Evolutionary conservation across 1,140 invertebrate genomes (phyloP), one percentile per base, ranked within the genome.

Genomic region (Gonioctena quinquepunctata): DNA sequence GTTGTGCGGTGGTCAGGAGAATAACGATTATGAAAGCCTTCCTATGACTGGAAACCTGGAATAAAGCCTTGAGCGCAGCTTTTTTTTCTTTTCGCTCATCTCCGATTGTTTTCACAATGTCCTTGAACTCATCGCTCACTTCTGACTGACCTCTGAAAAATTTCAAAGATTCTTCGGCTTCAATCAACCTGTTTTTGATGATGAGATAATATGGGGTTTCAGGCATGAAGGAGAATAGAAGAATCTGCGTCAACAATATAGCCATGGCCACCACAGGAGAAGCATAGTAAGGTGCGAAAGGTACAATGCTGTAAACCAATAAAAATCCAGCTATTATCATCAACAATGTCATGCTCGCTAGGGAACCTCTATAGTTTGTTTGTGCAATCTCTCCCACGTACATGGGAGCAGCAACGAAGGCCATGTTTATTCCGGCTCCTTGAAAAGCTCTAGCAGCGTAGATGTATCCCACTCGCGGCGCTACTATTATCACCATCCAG

Each of bases 401-500:
- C 76, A 81, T 81, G 7, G 80, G 79, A 2, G 74, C 76, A 18
- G 75, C 68, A 16, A 82, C 80, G 67, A 82, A 82, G 1, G 76
- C 77, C 16, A 81, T 71, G 59, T 81, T 74, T 18, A 59, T 66
- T 19, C 72, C 75, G 50, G 77, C 49, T 4, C 79, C 79, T 8
- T 70, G 68, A 1, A 81, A 48, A 54, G 79, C 79, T 72, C 79
- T 81, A 0, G 89, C 90, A 2, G 85, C 52, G 68, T 86, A 88
- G 56, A 88, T 72, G 49, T 85, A 68, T 76, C 80, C 81, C 0
- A 86, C 77, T 13, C 70, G 74, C 1, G 68, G 70, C 3, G 86
- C 81, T 25, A 85, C 75, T 6, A 85, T 77, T 16, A 92, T 89
- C 0, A 89, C 63, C 0, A 83, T 22, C 89, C 90, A 93, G 3